Conservation (phyloP, 2,113 vertebrate species). For the Tyrannus savana region DNA sequence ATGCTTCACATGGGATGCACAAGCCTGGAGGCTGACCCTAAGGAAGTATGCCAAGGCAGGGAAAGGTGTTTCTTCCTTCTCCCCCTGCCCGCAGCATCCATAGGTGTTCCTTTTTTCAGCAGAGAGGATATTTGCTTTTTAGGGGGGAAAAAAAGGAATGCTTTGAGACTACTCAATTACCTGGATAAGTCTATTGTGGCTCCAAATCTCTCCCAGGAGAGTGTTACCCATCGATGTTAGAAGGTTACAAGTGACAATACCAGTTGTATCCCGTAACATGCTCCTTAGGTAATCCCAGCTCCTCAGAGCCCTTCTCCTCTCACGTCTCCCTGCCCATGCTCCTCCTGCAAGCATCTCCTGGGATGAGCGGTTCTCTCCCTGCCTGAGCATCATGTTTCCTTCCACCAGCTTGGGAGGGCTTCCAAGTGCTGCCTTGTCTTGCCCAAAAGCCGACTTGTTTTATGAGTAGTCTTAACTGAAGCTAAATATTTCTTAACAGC, state of each 20-base stretch:
- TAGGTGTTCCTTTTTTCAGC: background rate
- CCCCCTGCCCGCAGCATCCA: background rate
- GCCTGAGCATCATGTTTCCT: background rate
- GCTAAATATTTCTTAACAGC: background rate
- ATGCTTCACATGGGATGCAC: background rate
- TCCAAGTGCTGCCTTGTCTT: background rate
- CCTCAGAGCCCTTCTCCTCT: background rate
- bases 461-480: background rate
- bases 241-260: background rate
- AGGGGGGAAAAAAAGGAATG: background rate
- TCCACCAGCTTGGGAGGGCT: background rate
- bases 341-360: background rate
- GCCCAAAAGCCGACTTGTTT: background rate
- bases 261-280: rapidly evolving
- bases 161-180: background rate
- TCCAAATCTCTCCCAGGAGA: background rate
- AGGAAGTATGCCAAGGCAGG: background rate
- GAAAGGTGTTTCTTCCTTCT: background rate
- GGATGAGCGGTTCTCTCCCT: background rate
- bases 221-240: background rate
- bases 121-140: background rate
- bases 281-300: background rate
- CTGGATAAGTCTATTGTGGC: background rate
- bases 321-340: background rate
- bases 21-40: background rate